Base-by-base conservation (phyloP, 2,888 invertebrate genomes). In the Galerucella calmariensis region DNA sequence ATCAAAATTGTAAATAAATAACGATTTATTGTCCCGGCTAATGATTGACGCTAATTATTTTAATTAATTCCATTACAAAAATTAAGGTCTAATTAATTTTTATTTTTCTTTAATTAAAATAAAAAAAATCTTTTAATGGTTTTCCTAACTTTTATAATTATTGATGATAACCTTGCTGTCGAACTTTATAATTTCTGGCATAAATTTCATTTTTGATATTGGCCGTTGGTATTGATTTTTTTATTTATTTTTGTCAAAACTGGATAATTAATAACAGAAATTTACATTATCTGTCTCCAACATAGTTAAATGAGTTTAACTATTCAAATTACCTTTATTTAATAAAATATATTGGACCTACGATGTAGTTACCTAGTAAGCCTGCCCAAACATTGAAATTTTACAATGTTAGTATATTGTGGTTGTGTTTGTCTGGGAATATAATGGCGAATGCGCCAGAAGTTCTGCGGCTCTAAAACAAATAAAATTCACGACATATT, bases 401-500 rank as follows among this genome's bases (percentile, higher is more conserved):
- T 11, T 20, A 20, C 20, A 20, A 20, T 20, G 20, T 20, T 1
- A 20, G 20, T 20, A 20, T 46, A 46, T 46, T 46, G 8, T 46
- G 5, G 16, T 20, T 16, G 53, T 53, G 20, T n/a, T 9, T 9
- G 8, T 16, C n/a, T 16, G 16, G n/a, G n/a, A 53, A 9, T 9
- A 56, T 20, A n/a, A 8, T 63, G 46, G 63, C 16, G 44, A 20
- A 46, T 41, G 63, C 63, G 63, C 46, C 11, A n/a, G 16, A 35
- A 35, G 1, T 35, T 35, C 51, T n/a, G 66, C 12, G 12, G 46
- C 41, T 53, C 41, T 44, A 41, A 73, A 73, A 73, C 70, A 67
- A 69, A 71, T 48, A 66, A 66, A 58, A 56, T 69, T 74, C 63
- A 74, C 27, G 11, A 68, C 66, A 67, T 56, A 71, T 67, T 71